A percentile compares a stretch with the other conserved stretches of the same genome.
Evolutionary conservation across 2,888 invertebrate species (phyloP).

Genomic region (Patella caerulea): DNA sequence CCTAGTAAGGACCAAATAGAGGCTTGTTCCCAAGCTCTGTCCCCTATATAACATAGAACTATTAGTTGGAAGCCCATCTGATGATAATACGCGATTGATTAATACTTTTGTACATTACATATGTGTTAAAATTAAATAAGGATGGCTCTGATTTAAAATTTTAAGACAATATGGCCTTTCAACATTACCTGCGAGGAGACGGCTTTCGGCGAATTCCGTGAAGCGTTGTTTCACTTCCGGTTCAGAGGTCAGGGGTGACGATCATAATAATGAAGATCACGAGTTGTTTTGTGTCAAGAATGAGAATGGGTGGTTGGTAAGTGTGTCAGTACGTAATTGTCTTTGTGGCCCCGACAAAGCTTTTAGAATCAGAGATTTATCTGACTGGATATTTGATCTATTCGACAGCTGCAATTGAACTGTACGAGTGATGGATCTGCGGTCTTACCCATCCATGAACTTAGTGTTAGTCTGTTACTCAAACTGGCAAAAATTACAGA

Average conservation of each 20-base stretch:
- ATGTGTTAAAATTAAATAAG: conserved; percentile 24
- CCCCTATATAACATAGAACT: conserved; percentile 60
- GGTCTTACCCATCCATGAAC: no score
- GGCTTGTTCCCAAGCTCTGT: conserved; percentile 67
- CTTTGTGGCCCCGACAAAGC: no score
- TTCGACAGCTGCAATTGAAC: no score
- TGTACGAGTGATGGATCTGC: no score
- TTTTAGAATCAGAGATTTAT: no score
- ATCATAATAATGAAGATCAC: no score
- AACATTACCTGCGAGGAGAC: conserved; percentile 66
- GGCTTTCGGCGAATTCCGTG: conserved; percentile 62
- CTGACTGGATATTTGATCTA: no score
- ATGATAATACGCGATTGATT: background rate
- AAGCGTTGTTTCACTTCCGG: conserved; percentile 44
- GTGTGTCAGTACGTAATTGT: no score
- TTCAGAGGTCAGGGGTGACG: conserved; percentile 34
- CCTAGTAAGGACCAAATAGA: conserved; percentile 56
- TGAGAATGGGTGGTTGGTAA: no score
- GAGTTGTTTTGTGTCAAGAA: no score
- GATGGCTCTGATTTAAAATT: conserved; percentile 59
- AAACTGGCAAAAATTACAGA: no score
- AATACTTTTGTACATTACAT: background rate
- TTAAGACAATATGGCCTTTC: conserved; percentile 63
- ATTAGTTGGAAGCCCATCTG: conserved; percentile 25
- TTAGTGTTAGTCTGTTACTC: no score